Percentiles rank a stretch among this genome's conserved stretches.
Evolutionary conservation across 2,797 vertebrate species (phyloP).

Genomic region (Thripadectes ignobilis): DNA sequence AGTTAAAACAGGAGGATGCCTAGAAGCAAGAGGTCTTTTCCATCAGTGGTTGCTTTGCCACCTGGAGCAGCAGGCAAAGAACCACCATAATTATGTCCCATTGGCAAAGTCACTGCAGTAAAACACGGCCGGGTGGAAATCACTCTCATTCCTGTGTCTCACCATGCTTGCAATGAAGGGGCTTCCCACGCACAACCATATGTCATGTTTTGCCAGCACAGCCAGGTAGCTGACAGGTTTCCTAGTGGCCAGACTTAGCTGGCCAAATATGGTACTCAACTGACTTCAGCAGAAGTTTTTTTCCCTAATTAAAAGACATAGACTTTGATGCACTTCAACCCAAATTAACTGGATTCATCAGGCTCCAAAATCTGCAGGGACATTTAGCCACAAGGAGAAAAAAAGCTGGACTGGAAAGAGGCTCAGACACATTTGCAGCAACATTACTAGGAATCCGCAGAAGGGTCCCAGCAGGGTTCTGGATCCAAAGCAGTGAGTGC

Average conservation of each 20-base stretch:
- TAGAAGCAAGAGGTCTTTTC: background rate
- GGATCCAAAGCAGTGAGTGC: background rate
- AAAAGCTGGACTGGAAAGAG: background rate
- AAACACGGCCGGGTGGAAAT: conserved; percentile 20
- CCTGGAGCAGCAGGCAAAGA: conserved; percentile 32
- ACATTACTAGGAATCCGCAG: background rate
- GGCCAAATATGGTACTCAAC: background rate
- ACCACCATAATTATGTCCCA: conserved; percentile 25
- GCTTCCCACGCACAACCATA: background rate
- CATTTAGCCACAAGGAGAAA: background rate
- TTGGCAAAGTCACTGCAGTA: conserved; percentile 42
- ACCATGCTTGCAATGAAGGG: background rate
- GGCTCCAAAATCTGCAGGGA: background rate
- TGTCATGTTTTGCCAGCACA: background rate
- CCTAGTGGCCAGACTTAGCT: background rate
- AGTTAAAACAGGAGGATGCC: background rate
- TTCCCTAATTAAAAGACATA: background rate
- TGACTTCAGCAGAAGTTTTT: background rate
- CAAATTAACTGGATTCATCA: background rate
- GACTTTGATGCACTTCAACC: background rate
- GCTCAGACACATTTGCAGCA: background rate
- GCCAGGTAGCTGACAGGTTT: background rate
- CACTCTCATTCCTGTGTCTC: background rate
- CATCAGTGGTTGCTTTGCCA: conserved; percentile 17
- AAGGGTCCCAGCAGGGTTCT: background rate